Conservation (phyloP, 2,888 invertebrate species). For the Dysmachus trigonus region DNA sequence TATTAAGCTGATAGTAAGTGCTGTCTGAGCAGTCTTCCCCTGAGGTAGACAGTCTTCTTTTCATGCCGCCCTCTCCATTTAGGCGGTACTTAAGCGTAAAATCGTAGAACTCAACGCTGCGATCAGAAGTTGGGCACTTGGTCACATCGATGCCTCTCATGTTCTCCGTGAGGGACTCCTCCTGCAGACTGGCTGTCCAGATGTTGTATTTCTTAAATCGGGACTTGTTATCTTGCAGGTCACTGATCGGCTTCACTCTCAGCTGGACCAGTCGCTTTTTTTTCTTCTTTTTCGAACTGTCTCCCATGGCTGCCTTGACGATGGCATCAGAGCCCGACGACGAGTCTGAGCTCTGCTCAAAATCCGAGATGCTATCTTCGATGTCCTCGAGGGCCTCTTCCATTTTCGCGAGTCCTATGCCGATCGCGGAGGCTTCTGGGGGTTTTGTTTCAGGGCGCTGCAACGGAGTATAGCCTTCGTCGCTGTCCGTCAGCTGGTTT, state of each 20-base stretch:
- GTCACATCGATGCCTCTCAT: conserved; percentile 81
- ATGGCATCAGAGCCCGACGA: conserved; percentile 60
- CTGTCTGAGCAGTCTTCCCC: conserved; percentile 57
- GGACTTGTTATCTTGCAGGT: conserved; percentile 57
- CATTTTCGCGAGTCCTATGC: conserved; percentile 41
- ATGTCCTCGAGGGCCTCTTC: conserved; percentile 50
- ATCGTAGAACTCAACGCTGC: conserved; percentile 81
- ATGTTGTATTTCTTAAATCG: conserved; percentile 77
- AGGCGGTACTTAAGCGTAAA: conserved; percentile 73
- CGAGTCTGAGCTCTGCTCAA: conserved; percentile 53
- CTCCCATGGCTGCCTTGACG: conserved; percentile 51
- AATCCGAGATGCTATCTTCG: conserved; percentile 57
- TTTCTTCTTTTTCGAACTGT: conserved; percentile 54
- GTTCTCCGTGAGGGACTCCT: conserved; percentile 81
- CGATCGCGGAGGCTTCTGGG: neutral
- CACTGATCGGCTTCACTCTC: conserved; percentile 53
- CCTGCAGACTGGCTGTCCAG: conserved; percentile 79
- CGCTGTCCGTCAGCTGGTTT: conserved; percentile 58
- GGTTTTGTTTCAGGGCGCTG: conserved; percentile 55
- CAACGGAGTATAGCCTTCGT: conserved; percentile 62
- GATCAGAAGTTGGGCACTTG: conserved; percentile 70
- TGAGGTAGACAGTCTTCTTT: conserved; percentile 57
- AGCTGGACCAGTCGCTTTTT: conserved; percentile 58
- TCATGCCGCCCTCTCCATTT: conserved; percentile 63
- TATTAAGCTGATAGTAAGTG: conserved; percentile 53